Conservation (phyloP, 2,888 invertebrate species). For the Rhorus exstirpatorius region DNA sequence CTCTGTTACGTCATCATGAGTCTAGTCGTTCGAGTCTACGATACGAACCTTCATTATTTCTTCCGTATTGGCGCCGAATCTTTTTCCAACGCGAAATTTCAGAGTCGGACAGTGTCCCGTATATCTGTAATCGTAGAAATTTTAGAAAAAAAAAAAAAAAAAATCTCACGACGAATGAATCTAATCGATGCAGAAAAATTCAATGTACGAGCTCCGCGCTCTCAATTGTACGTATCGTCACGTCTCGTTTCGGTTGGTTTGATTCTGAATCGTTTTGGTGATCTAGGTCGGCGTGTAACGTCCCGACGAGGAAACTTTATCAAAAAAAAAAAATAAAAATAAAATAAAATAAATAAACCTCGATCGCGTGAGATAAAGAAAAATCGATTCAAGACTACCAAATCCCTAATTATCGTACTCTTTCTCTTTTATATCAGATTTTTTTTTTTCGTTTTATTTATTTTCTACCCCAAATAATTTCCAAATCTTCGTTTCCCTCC, state of each 20-base stretch:
- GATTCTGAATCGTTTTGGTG: conserved; percentile 38
- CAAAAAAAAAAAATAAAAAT: not conserved
- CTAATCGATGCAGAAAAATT: not conserved
- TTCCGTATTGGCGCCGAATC: conserved; percentile 90
- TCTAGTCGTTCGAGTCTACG: not conserved
- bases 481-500: no score
- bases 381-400: not conserved
- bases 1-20: not conserved
- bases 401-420: not conserved
- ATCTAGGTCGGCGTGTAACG: conserved; percentile 44
- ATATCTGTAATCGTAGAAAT: conserved; percentile 87
- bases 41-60: conserved; percentile 88
- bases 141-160: not conserved
- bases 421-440: not conserved
- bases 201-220: conserved; percentile 13
- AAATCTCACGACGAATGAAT: not conserved
- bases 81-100: conserved; percentile 90
- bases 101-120: conserved; percentile 91
- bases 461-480: no score
- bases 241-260: conserved; percentile 9
- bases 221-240: conserved; percentile 22
- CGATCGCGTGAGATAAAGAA: not conserved
- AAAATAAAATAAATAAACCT: no score
- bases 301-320: conserved; percentile 1
- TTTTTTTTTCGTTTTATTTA: not conserved